A percentile compares a stretch with the other conserved stretches of the same genome.
phyloP scores from a whole-genome alignment of 2,888 invertebrate genomes.

The Athalia circularis region DNA sequence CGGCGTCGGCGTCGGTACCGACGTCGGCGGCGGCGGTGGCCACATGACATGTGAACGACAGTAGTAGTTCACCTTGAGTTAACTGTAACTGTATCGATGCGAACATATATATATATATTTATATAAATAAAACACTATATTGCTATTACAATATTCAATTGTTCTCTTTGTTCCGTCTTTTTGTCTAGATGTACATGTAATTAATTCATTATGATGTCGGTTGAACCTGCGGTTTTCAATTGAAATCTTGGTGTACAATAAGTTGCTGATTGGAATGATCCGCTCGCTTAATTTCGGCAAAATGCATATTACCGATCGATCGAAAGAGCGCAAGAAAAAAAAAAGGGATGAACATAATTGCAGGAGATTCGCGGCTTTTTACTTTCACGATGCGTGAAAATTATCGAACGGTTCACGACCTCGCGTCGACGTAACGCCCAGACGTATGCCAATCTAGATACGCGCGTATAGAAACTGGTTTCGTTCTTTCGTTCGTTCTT shows the following conservation, averaged over 20 bases:
- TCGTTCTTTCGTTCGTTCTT: slow-evolving; percentile 8
- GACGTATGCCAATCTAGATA: slow-evolving; percentile 7
- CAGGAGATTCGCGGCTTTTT: not conserved
- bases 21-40: not conserved
- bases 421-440: slow-evolving; percentile 34
- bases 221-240: not conserved
- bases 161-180: slow-evolving; percentile 5
- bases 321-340: not conserved
- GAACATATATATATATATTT: no score
- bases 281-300: no score
- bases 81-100: slow-evolving; percentile 39
- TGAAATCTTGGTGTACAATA: no score
- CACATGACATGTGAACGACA: slow-evolving; percentile 37
- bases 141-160: not conserved
- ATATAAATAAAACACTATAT: no score
- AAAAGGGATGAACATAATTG: not conserved
- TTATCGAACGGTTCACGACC: slow-evolving; percentile 29
- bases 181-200: not conserved
- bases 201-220: not conserved
- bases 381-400: slow-evolving; percentile 14
- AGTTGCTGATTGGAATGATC: no score
- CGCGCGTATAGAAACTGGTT: slow-evolving; percentile 30
- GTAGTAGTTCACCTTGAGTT: slow-evolving; percentile 33
- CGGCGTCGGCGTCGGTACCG: not conserved
- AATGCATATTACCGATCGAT: no score